Conservation (phyloP, 2,797 vertebrate species). For the Myotis planiceps region DNA sequence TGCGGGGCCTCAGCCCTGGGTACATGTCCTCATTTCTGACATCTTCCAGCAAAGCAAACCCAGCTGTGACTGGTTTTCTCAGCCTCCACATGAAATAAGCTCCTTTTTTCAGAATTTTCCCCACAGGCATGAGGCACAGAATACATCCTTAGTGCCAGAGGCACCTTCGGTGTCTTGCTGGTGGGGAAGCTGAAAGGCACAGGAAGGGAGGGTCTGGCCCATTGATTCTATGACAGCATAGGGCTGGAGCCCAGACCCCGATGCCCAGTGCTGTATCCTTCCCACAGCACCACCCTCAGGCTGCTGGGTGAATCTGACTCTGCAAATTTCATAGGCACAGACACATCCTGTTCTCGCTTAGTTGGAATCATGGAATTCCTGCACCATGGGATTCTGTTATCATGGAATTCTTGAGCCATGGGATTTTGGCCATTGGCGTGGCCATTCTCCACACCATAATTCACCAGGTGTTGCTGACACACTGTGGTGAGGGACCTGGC, state of each 20-base stretch:
- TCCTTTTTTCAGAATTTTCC: not conserved
- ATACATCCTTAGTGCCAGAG: not conserved
- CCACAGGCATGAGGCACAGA: not conserved
- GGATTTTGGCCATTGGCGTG: not conserved
- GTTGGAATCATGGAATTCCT: not conserved
- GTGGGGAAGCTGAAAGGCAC: not conserved
- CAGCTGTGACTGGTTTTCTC: not conserved
- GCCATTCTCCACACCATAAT: not conserved
- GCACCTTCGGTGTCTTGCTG: fast-evolving
- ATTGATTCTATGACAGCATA: fast-evolving
- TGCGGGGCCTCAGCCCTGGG: not conserved
- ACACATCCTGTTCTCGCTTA: not conserved
- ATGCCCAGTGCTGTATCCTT: not conserved
- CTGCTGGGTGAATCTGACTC: not conserved
- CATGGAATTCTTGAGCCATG: no score
- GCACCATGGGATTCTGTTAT: not conserved
- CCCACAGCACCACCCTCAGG: not conserved
- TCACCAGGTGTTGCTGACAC: not conserved
- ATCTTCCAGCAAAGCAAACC: not conserved
- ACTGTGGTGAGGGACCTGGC: not conserved
- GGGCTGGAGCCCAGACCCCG: not conserved
- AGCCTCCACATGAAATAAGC: not conserved
- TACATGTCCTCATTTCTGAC: not conserved
- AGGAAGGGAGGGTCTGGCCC: fast-evolving
- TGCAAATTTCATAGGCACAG: not conserved